These are phyloP conservation scores for Percopsis transmontana DNA, from an alignment of 2,113 vertebrate genomes.

Conservation along the genomic window DNA sequence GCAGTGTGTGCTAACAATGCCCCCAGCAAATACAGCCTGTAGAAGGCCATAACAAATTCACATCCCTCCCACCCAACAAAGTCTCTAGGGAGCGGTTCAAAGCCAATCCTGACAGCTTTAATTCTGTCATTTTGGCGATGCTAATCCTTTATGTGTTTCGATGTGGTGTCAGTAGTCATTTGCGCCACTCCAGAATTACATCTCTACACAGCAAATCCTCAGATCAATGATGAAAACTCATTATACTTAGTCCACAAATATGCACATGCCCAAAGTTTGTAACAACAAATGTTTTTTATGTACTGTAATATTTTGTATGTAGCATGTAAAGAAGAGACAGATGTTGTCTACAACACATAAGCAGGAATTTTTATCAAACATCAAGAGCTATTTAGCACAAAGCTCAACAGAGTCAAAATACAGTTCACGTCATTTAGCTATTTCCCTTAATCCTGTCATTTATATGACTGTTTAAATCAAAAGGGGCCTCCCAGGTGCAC, in stretches of 20 bases:
- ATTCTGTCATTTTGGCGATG: constrained; percentile 79
- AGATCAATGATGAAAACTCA: constrained; percentile 14
- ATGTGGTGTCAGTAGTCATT: constrained; percentile 70
- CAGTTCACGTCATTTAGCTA: constrained; percentile 54
- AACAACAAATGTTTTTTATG: not conserved
- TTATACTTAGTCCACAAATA: not conserved
- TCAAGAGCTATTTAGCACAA: constrained; percentile 3
- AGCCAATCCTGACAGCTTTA: constrained; percentile 72
- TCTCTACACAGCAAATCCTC: constrained; percentile 61
- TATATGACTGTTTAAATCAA: constrained; percentile 74
- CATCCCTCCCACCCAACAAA: constrained; percentile 51
- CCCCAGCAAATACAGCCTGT: constrained; percentile 88
- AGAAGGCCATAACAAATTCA: constrained; percentile 75
- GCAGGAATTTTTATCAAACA: not conserved
- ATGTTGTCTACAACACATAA: not conserved
- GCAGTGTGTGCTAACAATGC: constrained; percentile 87
- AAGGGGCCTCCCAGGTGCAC: constrained; percentile 87
- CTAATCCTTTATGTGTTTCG: constrained; percentile 80
- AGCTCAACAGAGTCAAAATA: constrained; percentile 40
- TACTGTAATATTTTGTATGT: not conserved
- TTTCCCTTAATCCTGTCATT: constrained; percentile 70
- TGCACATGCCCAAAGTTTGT: not conserved
- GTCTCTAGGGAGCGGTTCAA: constrained; percentile 71
- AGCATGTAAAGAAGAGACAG: not conserved
- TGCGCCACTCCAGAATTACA: constrained; percentile 50